phyloP scores from a whole-genome alignment of 2,888 invertebrate genomes.

The Habroteleia sp. region DNA sequence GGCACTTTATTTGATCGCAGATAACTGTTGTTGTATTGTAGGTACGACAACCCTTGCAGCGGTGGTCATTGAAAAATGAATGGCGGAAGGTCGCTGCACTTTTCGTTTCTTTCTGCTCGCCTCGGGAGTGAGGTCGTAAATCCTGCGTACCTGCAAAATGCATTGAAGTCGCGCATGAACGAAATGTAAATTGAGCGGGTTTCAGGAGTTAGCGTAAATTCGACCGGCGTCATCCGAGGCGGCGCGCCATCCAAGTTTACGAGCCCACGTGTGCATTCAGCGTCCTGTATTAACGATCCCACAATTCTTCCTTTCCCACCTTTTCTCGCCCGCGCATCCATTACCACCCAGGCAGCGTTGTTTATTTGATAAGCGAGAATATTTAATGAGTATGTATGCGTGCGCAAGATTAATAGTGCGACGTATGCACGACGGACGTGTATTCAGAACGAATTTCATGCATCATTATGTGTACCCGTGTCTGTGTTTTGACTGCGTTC shows the following conservation, averaged over 20 bases:
- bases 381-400: slow-evolving; percentile 54
- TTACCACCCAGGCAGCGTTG: slow-evolving; percentile 40
- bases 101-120: slow-evolving; percentile 34
- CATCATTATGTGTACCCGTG: slow-evolving; percentile 33
- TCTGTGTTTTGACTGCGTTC: slow-evolving; percentile 21
- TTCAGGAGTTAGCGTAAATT: slow-evolving; percentile 12
- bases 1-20: too few species aligned
- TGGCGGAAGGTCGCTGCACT: slow-evolving; percentile 35
- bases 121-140: slow-evolving; percentile 47
- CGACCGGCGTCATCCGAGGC: slow-evolving; percentile 48
- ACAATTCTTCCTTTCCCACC: slow-evolving; percentile 58
- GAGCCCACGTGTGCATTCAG: slow-evolving; percentile 54
- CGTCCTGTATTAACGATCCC: slow-evolving; percentile 57
- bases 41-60: too few species aligned
- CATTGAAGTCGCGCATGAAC: slow-evolving; percentile 56
- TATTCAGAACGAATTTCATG: slow-evolving; percentile 40
- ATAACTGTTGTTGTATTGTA: too few species aligned
- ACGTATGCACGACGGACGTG: slow-evolving; percentile 25
- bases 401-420: slow-evolving; percentile 46
- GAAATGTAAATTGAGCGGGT: slow-evolving; percentile 54
- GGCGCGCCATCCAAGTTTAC: slow-evolving; percentile 47
- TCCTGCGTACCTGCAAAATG: slow-evolving; percentile 44
- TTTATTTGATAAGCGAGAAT: slow-evolving; percentile 58
- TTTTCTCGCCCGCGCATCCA: slow-evolving; percentile 44
- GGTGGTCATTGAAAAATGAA: slow-evolving; percentile 55